Evolutionary conservation across 2,888 invertebrate species (phyloP).

Genomic region (Troglohyphantes excavatus): DNA sequence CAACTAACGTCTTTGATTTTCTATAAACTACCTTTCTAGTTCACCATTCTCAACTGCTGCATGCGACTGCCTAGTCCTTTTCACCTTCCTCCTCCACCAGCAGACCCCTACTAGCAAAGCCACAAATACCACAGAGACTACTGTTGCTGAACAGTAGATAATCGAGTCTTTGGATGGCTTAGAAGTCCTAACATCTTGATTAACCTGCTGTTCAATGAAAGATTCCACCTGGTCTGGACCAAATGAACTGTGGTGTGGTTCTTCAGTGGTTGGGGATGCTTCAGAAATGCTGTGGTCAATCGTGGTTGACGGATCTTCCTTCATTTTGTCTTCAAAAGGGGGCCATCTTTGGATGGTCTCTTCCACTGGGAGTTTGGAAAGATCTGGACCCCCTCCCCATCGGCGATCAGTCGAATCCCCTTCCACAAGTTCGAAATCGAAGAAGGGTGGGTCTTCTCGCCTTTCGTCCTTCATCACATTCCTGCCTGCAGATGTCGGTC

Average conservation of each 20-base stretch:
- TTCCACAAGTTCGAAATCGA: slow-evolving; percentile 61
- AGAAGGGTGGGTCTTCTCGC: slow-evolving; percentile 8
- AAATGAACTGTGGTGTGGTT: neutral
- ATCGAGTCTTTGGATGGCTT: slow-evolving; percentile 24
- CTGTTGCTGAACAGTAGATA: slow-evolving; percentile 23
- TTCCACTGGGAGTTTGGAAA: slow-evolving; percentile 28
- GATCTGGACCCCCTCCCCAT: neutral
- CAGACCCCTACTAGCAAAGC: slow-evolving; percentile 51
- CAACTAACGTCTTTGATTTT: neutral
- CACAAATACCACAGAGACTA: slow-evolving; percentile 11
- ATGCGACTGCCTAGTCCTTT: slow-evolving; percentile 25
- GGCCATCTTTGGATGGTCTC: slow-evolving; percentile 9
- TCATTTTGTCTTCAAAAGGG: neutral
- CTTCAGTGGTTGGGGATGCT: neutral
- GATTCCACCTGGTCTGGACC: neutral
- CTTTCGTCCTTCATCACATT: slow-evolving; percentile 64
- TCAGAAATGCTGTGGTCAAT: neutral
- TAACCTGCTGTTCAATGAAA: slow-evolving; percentile 9
- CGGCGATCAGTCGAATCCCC: slow-evolving; percentile 42
- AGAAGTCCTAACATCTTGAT: slow-evolving; percentile 27
- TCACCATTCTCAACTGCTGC: slow-evolving; percentile 45
- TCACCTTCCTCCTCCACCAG: slow-evolving; percentile 63
- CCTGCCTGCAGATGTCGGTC: slow-evolving; percentile 22
- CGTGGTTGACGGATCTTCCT: slow-evolving; percentile 14
- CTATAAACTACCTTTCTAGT: slow-evolving; percentile 40